Percentiles rank a stretch among this genome's conserved stretches.
Evolutionary conservation across 2,888 invertebrate species (phyloP).

Genomic region (Timandra comae): DNA sequence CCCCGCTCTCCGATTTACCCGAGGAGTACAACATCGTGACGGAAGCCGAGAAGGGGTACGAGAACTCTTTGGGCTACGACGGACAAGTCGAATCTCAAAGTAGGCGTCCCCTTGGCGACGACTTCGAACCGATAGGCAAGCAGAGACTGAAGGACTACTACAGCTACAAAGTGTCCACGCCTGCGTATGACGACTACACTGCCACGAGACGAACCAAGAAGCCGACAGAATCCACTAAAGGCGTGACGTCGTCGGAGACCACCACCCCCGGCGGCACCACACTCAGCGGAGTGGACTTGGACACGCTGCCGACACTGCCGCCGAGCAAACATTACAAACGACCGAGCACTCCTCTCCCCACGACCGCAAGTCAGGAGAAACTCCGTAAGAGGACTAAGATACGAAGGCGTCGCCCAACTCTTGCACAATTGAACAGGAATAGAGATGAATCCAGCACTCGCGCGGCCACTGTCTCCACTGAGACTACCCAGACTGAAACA

Average conservation of each 20-base stretch:
- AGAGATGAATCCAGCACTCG: constrained; percentile 43
- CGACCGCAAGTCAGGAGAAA: constrained; percentile 47
- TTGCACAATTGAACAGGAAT: constrained; percentile 43
- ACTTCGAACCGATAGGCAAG: constrained; percentile 64
- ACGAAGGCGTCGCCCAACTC: constrained; percentile 61
- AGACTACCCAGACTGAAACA: constrained; percentile 34
- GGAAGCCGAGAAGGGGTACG: constrained; percentile 59
- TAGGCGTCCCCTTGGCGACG: constrained; percentile 63
- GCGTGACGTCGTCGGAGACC: constrained; percentile 24
- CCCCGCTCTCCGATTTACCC: constrained; percentile 42
- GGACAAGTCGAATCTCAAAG: constrained; percentile 63
- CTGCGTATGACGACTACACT: constrained; percentile 49
- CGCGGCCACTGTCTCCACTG: constrained; percentile 37
- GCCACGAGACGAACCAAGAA: constrained; percentile 58
- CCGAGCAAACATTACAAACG: constrained; percentile 66
- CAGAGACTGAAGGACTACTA: constrained; percentile 68
- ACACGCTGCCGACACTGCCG: constrained; percentile 65
- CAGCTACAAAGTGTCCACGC: constrained; percentile 59
- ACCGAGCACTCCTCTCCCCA: constrained; percentile 34
- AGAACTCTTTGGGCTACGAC: constrained; percentile 62
- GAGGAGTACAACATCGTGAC: constrained; percentile 66
- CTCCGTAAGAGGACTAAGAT: constrained; percentile 65
- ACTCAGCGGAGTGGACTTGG: constrained; percentile 40
- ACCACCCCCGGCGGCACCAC: constrained; percentile 40
- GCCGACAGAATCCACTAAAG: constrained; percentile 41